These are phyloP conservation scores for Ctenodactylus gundi DNA, from an alignment of 2,113 vertebrate species.

Conservation along the genomic window DNA sequence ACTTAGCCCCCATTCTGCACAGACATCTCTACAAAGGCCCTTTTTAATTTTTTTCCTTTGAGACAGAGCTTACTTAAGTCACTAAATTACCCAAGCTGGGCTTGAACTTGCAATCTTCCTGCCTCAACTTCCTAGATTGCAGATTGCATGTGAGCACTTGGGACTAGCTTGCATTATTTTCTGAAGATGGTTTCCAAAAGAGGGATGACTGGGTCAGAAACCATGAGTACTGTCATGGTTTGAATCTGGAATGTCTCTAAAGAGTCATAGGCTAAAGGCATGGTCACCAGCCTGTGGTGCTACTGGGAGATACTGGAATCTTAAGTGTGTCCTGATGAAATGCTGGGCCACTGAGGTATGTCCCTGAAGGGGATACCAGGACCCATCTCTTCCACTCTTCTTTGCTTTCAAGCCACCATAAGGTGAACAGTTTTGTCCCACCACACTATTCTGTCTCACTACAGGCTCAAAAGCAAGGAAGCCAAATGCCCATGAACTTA, in stretches of 20 bases:
- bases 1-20: too few species aligned
- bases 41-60: neutral
- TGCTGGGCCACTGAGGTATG: neutral
- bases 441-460: neutral
- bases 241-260: neutral
- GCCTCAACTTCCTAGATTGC: neutral
- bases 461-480: neutral
- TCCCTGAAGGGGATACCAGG: neutral
- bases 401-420: neutral
- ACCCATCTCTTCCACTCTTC: neutral
- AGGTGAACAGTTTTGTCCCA: neutral
- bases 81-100: neutral
- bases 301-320: neutral
- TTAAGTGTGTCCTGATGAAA: neutral
- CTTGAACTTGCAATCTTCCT: neutral
- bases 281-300: neutral
- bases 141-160: neutral
- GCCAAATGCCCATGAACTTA: neutral
- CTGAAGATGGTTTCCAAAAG: neutral
- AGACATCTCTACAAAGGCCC: too few species aligned
- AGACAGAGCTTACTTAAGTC: neutral
- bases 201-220: neutral
- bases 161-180: neutral
- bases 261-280: too few species aligned
- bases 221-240: neutral